Evolutionary conservation across 2,113 vertebrate species (phyloP).

Genomic region (Lipophrys pholis): DNA sequence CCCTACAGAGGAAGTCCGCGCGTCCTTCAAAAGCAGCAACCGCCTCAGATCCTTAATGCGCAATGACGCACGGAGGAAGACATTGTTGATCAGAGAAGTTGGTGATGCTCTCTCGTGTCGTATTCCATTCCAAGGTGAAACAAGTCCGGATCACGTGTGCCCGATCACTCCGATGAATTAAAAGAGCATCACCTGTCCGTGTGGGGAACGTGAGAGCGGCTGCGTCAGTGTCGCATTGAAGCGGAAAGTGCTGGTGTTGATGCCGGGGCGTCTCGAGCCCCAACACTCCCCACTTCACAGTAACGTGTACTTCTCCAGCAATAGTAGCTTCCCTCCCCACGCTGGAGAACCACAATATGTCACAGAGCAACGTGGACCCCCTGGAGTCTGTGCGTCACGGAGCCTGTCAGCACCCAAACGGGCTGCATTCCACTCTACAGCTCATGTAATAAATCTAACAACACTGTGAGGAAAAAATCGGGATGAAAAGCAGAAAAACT

Average conservation of each 20-base stretch:
- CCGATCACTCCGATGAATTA: conserved; percentile 22
- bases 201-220: conserved; percentile 51
- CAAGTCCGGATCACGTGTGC: neutral
- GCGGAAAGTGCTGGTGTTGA: conserved; percentile 44
- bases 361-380: neutral
- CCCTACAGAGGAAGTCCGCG: conserved; percentile 40
- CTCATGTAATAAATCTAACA: neutral
- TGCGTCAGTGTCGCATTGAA: conserved; percentile 76
- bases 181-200: conserved; percentile 61
- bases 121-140: conserved; percentile 48
- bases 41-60: conserved; percentile 42
- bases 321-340: neutral
- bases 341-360: neutral
- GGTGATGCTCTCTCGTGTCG: conserved; percentile 10
- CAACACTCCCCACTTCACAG: conserved; percentile 37
- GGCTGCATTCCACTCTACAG: conserved; percentile 9
- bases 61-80: conserved; percentile 55
- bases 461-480: neutral
- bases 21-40: conserved; percentile 43
- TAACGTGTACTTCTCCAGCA: neutral
- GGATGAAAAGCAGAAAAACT: neutral
- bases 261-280: conserved; percentile 43
- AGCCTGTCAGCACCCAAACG: neutral
- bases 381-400: conserved; percentile 9
- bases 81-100: conserved; percentile 54